A percentile compares a stretch with the other conserved stretches of the same genome.
phyloP scores from a whole-genome alignment of 2,888 invertebrate species.

The Dryocosmus kuriphilus region DNA sequence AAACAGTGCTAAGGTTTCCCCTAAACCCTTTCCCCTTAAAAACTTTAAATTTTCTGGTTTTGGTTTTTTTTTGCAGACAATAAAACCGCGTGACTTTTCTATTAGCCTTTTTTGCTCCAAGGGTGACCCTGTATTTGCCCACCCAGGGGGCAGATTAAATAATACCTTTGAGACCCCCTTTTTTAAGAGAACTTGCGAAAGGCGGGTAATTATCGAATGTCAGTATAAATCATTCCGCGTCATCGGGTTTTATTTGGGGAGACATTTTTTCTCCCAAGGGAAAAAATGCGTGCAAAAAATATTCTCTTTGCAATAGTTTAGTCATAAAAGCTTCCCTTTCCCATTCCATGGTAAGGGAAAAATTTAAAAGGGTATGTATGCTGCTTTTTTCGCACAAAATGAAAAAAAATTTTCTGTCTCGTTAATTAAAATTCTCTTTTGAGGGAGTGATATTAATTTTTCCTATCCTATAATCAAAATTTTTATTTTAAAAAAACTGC shows the following conservation, averaged over 20 bases:
- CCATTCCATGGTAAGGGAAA: constrained; percentile 8
- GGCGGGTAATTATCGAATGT: constrained; percentile 56
- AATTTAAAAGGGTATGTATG: constrained; percentile 28
- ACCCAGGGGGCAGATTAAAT: constrained; percentile 56
- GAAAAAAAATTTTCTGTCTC: constrained; percentile 20
- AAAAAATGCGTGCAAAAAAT: constrained; percentile 48
- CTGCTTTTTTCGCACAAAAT: constrained; percentile 17
- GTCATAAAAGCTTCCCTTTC: constrained; percentile 13
- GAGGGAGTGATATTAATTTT: not conserved
- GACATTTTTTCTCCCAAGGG: constrained; percentile 46
- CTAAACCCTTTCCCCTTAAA: not conserved
- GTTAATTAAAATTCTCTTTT: constrained; percentile 27
- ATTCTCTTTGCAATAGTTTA: constrained; percentile 36
- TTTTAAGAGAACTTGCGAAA: constrained; percentile 45
- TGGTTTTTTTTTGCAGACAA: constrained; percentile 61
- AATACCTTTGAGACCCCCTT: constrained; percentile 48
- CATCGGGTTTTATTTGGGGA: constrained; percentile 39
- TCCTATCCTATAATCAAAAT: too few species aligned
- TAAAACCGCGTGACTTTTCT: constrained; percentile 64
- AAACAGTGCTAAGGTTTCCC: too few species aligned
- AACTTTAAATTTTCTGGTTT: constrained; percentile 49
- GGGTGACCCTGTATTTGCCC: constrained; percentile 61
- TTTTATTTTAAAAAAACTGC: too few species aligned
- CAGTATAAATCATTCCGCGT: constrained; percentile 53
- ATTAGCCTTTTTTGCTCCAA: constrained; percentile 64